Evolutionary conservation across 2,797 vertebrate genomes (phyloP), one percentile per base, ranked within the genome.

Genomic region (Gephyroberyx darwinii): DNA sequence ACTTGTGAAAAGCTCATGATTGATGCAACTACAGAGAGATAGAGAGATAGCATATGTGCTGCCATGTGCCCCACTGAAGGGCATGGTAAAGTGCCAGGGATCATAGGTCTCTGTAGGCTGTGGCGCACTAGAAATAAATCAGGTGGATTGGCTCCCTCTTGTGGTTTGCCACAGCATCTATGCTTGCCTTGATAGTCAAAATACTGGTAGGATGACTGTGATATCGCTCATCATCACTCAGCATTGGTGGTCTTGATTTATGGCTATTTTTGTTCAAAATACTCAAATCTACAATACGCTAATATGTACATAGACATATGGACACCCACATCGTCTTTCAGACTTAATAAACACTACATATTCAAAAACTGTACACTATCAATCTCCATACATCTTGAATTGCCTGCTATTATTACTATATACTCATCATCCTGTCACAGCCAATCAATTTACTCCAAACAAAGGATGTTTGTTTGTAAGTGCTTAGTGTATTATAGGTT

Each of bases 11-110:
- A 69, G 75, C 47, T 80, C 65, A 78, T 58, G 63, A 58, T 62
- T 82, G 66, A 79, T 62, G 35, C 12, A 47, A 67, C 71, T 59
- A 72, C 72, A 81, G 64, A 75, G 59, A 77, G 57, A 73, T 64
- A 88, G 80, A 78, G 64, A 64, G 69, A 56, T 70, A 72, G 69
- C 82, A 87, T 88, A 88, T 86, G 85, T 87, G 81, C 69, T 84
- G 73, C 79, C 79, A 81, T 84, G 80, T 85, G 87, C 77, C 65
- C 71, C 50, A 14, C 75, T 22, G 54, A 85, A 75, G 84, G 81
- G 71, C 78, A 78, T 85, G 84, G 83, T 81, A 6, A 84, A 83
- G 87, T 89, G 87, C 86, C 87, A 89, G 75, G 79, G 73, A 83
- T 73, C 63, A 51, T 79, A 78, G 65, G 81, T 77, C 72, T 63